A percentile compares a stretch with the other conserved stretches of the same genome.
Evolutionary conservation across 2,797 vertebrate genomes (phyloP).

Genomic region (Dendrocincla tyrannina): DNA sequence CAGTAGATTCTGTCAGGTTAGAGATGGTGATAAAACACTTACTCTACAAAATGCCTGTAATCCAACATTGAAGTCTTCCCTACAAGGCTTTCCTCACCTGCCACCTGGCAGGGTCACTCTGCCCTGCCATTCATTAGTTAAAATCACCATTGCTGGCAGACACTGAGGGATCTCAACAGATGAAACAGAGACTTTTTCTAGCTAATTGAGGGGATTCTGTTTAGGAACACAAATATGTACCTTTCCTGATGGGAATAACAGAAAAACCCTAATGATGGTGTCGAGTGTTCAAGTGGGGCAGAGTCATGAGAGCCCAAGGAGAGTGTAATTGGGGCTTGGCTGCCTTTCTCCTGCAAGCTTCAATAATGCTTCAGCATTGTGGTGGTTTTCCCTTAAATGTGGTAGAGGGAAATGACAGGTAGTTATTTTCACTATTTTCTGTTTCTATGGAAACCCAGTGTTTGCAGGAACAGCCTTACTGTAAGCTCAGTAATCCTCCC

Average conservation of each 20-base stretch:
- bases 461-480: slow-evolving; percentile 43
- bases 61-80: neutral
- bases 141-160: accelerated
- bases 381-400: slow-evolving; percentile 30
- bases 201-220: neutral
- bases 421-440: slow-evolving; percentile 61
- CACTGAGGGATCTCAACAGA: neutral
- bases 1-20: neutral
- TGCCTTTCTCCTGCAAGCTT: slow-evolving; percentile 8
- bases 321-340: neutral
- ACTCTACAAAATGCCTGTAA: neutral
- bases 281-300: neutral
- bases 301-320: neutral
- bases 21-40: neutral
- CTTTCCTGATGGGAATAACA: neutral
- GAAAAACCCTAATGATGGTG: neutral
- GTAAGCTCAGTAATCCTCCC: slow-evolving; percentile 52
- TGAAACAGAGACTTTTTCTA: neutral
- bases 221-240: neutral
- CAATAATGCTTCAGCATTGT: neutral
- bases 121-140: neutral
- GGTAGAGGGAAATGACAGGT: slow-evolving; percentile 35
- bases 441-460: slow-evolving; percentile 60
- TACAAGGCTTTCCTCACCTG: neutral
- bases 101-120: neutral